Evolutionary conservation across 2,113 vertebrate genomes (phyloP).

Genomic region (Osmerus mordax): DNA sequence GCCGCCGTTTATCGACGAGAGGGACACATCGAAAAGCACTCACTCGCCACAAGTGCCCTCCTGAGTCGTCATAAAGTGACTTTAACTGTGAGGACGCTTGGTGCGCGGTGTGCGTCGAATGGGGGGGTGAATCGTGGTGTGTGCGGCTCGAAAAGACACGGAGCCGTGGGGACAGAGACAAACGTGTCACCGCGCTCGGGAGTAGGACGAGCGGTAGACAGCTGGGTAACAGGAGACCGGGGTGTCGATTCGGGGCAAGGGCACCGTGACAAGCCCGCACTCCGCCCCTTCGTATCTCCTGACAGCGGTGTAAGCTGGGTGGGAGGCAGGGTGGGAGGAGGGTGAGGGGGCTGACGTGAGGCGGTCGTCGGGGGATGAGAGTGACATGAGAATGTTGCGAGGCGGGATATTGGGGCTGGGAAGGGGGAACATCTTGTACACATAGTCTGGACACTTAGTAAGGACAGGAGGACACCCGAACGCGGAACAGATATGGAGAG

Average conservation of each 20-base stretch:
- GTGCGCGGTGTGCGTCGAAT: no score
- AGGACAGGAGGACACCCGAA: no score
- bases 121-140: background rate
- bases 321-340: background rate
- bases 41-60: background rate
- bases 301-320: background rate
- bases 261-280: conserved; percentile 17
- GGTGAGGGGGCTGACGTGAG: background rate
- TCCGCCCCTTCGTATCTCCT: background rate
- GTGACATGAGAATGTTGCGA: background rate
- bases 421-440: no score
- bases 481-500: no score
- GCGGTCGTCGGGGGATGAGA: background rate
- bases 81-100: no score
- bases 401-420: no score
- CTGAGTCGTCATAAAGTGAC: background rate
- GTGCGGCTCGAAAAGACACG: background rate
- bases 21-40: background rate
- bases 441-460: no score
- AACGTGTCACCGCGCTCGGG: conserved; percentile 40
- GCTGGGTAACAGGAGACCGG: conserved; percentile 65
- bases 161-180: conserved; percentile 37
- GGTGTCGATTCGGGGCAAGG: conserved; percentile 40
- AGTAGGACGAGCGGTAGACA: conserved; percentile 54
- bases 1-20: background rate